Evolutionary conservation across 2,888 invertebrate genomes (phyloP).

Genomic region (Epinotia brunnichana): DNA sequence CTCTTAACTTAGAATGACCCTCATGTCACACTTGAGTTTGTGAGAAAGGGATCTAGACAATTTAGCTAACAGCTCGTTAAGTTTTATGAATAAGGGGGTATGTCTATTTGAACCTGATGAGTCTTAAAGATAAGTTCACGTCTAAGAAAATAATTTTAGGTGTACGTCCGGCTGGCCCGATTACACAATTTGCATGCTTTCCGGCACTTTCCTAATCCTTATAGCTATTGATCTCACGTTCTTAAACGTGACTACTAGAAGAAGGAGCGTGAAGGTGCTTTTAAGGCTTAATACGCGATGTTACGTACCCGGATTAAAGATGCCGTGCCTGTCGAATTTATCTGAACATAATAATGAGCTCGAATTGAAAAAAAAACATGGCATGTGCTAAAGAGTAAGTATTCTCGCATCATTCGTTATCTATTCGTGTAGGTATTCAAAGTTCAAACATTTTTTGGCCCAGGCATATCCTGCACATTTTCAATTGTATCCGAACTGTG

Average conservation of each 20-base stretch:
- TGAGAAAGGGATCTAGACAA: too few relatives aligned
- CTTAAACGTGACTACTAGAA: neutral
- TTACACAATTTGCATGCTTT: neutral
- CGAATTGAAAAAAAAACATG: too few relatives aligned
- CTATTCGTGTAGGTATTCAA: too few relatives aligned
- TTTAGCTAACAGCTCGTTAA: too few relatives aligned
- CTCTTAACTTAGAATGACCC: too few relatives aligned
- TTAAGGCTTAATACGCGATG: neutral
- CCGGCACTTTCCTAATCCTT: neutral
- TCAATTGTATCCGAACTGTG: too few relatives aligned
- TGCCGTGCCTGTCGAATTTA: neutral
- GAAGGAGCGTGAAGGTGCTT: neutral
- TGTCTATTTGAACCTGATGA: too few relatives aligned
- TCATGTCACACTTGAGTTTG: too few relatives aligned
- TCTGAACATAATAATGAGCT: neutral
- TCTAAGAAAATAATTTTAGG: neutral
- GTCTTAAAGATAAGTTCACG: neutral
- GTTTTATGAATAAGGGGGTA: too few relatives aligned
- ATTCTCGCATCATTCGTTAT: neutral
- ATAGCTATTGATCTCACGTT: neutral
- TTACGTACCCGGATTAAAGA: neutral
- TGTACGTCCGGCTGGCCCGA: slow-evolving; percentile 1
- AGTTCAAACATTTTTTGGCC: too few relatives aligned
- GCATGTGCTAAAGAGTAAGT: too few relatives aligned
- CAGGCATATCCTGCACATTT: too few relatives aligned